phyloP scores from a whole-genome alignment of 2,797 vertebrate species.

The Argentina silus region DNA sequence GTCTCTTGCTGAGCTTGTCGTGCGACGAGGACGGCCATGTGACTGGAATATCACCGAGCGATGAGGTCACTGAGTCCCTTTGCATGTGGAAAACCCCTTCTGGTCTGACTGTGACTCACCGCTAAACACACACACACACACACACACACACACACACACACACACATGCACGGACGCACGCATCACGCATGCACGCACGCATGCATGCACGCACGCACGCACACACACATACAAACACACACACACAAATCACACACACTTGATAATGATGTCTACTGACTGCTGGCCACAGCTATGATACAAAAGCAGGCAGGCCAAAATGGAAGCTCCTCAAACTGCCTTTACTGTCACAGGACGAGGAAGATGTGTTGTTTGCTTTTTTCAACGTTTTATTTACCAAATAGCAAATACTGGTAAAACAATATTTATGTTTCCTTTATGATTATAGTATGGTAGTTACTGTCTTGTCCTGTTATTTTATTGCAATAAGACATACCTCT shows the following conservation, averaged over 20 bases:
- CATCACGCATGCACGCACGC: conserved; percentile 4
- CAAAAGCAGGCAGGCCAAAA: conserved; percentile 33
- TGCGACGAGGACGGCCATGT: conserved; percentile 42
- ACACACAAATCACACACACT: conserved; percentile 36
- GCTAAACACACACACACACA: conserved; percentile 36
- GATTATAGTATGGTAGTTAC: neutral
- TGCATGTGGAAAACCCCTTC: conserved; percentile 73
- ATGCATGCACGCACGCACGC: conserved; percentile 20
- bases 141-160: conserved; percentile 14
- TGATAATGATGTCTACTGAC: conserved; percentile 65
- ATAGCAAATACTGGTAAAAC: neutral
- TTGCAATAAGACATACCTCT: neutral
- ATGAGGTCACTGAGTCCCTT: conserved; percentile 68
- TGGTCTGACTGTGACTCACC: conserved; percentile 55
- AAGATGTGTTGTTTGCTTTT: neutral
- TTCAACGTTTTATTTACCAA: neutral
- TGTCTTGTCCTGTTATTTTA: neutral
- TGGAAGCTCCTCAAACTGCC: conserved; percentile 14
- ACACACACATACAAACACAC: conserved; percentile 30
- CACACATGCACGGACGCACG: neutral
- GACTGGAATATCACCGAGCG: conserved; percentile 55
- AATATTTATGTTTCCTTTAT: neutral
- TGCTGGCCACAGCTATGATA: conserved; percentile 46
- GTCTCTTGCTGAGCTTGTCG: neutral
- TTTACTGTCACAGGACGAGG: conserved; percentile 3